Evolutionary conservation across 2,113 vertebrate genomes (phyloP), one percentile per base, ranked within the genome.

Genomic region (Synodontis membranacea): DNA sequence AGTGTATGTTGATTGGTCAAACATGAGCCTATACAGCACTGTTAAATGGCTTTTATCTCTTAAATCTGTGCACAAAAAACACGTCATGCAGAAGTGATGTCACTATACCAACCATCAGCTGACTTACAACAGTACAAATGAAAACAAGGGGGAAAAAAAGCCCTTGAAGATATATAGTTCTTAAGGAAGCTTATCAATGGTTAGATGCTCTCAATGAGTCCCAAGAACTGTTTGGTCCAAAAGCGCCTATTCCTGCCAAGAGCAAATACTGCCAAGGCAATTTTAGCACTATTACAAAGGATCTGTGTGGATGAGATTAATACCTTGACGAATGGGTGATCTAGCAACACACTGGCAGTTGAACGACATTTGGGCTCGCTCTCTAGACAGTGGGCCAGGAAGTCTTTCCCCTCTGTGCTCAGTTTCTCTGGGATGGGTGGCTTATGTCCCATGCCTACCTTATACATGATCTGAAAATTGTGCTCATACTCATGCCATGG

Each of bases 401-500:
- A 99, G 92, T 98, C 98, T 92, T 99, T 99, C 42, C 98, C 98
- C 93, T 99, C 98, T 0, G 96, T 97, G 93, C 97, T 99, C 91
- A 99, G 92, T 90, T 97, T 96, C 90, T 99, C 98, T 0, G 98
- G 98, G 91, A 99, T 96, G 1, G 98, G 97, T 0, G 98, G 98
- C 90, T 99, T 99, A 88, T 99, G 98, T 72, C 98, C 98, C 98
- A 99, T 99, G 14, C 98, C 98, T 89, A 99, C 98, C 94, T 96
- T 97, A 92, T 99, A 99, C 98, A 99, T 99, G 84, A 99, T 99
- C 94, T 99, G 98, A 91, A 99, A 99, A 94, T 99, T 99, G 95
- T 99, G 98, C 89, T 99, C 98, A 1, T 98, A 99, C 89, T 99
- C 98, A 10, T 99, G 98, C 98, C 98, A 99, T 0, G 98, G 98